phyloP scores from a whole-genome alignment of 2,888 invertebrate genomes.

The Coleophora flavipennella region DNA sequence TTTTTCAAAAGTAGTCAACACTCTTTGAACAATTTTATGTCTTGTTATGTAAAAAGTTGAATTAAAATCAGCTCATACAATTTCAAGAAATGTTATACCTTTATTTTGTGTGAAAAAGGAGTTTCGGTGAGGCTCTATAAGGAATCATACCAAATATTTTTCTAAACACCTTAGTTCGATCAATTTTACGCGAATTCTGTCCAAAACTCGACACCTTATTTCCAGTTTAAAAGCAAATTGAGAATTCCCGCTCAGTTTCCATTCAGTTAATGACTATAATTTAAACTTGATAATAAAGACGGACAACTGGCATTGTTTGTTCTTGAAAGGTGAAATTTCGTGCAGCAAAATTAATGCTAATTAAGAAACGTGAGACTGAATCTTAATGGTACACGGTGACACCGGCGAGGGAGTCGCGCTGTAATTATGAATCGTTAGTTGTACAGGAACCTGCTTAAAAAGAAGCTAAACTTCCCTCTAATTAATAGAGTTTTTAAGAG shows the following conservation, averaged over 20 bases:
- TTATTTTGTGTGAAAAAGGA: too few relatives aligned
- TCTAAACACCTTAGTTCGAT: too few relatives aligned
- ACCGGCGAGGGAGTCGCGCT: slow-evolving; percentile 29
- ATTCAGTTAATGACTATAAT: slow-evolving; percentile 62
- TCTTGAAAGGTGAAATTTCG: slow-evolving; percentile 56
- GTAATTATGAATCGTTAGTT: slow-evolving; percentile 27
- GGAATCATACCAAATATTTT: too few relatives aligned
- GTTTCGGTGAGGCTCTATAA: too few relatives aligned
- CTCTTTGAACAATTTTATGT: too few relatives aligned
- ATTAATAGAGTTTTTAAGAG: too few relatives aligned
- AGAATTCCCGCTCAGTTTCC: slow-evolving; percentile 47
- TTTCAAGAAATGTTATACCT: too few relatives aligned
- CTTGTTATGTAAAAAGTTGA: too few relatives aligned
- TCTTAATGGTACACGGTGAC: slow-evolving; percentile 37
- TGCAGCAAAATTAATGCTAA: slow-evolving; percentile 52
- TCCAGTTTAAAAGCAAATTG: slow-evolving; percentile 41
- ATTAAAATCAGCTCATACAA: too few relatives aligned
- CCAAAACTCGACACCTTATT: slow-evolving; percentile 40
- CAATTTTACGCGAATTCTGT: slow-evolving; percentile 25
- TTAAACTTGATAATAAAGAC: slow-evolving; percentile 65
- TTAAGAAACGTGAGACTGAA: slow-evolving; percentile 56
- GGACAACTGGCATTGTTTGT: slow-evolving; percentile 60
- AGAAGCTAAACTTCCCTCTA: too few relatives aligned
- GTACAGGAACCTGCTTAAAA: background rate
- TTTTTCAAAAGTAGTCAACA: too few relatives aligned